Conservation (phyloP, 2,888 invertebrate species). For the Tipula lateralis region DNA sequence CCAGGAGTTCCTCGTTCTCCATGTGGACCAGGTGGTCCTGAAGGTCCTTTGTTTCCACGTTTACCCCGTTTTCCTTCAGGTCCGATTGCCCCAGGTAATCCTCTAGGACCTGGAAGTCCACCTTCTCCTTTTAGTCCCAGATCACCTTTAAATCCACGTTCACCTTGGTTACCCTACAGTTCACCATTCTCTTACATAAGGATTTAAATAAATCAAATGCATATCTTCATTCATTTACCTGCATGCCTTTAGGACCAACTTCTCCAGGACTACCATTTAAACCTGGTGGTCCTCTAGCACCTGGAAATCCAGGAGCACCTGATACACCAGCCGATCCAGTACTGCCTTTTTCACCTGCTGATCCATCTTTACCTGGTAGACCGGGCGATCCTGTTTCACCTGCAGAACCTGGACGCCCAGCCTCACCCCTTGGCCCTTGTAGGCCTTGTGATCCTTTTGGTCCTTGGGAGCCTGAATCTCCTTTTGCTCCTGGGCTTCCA, state of each 20-base stretch:
- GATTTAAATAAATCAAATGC: background rate
- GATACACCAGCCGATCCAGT: slow-evolving; percentile 66
- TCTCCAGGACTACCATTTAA: slow-evolving; percentile 67
- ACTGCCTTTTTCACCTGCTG: slow-evolving; percentile 74
- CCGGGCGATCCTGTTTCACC: slow-evolving; percentile 74
- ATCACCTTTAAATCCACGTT: slow-evolving; percentile 77
- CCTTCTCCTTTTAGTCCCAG: slow-evolving; percentile 69
- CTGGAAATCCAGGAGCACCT: slow-evolving; percentile 78
- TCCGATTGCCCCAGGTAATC: slow-evolving; percentile 68
- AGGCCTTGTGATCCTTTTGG: slow-evolving; percentile 77
- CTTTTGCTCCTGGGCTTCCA: slow-evolving; percentile 72
- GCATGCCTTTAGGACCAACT: slow-evolving; percentile 70
- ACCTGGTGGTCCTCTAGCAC: slow-evolving; percentile 72
- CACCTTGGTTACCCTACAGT: slow-evolving; percentile 73
- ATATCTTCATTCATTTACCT: slow-evolving; percentile 52
- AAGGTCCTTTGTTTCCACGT: slow-evolving; percentile 70
- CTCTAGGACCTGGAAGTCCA: slow-evolving; percentile 68
- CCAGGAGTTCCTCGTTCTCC: slow-evolving; percentile 61
- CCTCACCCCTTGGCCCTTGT: slow-evolving; percentile 76
- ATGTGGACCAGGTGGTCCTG: slow-evolving; percentile 64
- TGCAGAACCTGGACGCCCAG: slow-evolving; percentile 70
- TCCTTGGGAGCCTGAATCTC: slow-evolving; percentile 68
- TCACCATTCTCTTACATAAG: too few relatives aligned
- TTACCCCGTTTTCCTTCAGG: slow-evolving; percentile 76
- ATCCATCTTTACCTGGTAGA: slow-evolving; percentile 72